Conservation (phyloP, 2,113 vertebrate species). For the Pongo pygmaeus region DNA sequence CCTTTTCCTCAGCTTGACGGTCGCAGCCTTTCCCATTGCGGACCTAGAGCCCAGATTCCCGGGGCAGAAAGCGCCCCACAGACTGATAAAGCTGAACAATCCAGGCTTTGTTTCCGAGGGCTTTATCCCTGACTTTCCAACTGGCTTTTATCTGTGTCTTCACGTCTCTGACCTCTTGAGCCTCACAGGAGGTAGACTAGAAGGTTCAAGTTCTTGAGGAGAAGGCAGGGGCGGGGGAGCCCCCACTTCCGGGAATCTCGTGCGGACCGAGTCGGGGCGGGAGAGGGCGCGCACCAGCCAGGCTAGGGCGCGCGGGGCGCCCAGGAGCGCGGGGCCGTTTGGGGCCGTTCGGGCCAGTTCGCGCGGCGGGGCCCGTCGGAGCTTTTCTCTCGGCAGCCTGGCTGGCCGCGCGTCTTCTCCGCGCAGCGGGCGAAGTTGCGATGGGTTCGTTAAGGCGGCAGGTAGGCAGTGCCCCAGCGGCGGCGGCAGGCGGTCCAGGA, state of each 20-base stretch:
- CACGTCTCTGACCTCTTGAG: constrained; percentile 54
- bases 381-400: neutral
- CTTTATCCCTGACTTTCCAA: constrained; percentile 76
- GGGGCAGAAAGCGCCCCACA: constrained; percentile 60
- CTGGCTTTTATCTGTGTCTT: constrained; percentile 71
- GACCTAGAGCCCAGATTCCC: neutral
- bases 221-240: neutral
- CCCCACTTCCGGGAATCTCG: neutral
- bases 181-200: neutral
- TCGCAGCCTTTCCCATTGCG: neutral
- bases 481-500: constrained; percentile 76
- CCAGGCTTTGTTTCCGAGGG: constrained; percentile 74
- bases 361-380: neutral
- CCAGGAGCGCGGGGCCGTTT: neutral
- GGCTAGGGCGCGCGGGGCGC: neutral
- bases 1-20: neutral
- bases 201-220: neutral
- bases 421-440: constrained; percentile 75
- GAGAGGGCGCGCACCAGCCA: neutral
- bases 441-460: constrained; percentile 82
- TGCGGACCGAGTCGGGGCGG: rapidly evolving
- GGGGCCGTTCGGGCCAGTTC: neutral
- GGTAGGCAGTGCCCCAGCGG: constrained; percentile 84
- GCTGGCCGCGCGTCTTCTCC: neutral
- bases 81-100: constrained; percentile 75